phyloP scores from a whole-genome alignment of 2,888 invertebrate species.

The Eupithecia abbreviata region DNA sequence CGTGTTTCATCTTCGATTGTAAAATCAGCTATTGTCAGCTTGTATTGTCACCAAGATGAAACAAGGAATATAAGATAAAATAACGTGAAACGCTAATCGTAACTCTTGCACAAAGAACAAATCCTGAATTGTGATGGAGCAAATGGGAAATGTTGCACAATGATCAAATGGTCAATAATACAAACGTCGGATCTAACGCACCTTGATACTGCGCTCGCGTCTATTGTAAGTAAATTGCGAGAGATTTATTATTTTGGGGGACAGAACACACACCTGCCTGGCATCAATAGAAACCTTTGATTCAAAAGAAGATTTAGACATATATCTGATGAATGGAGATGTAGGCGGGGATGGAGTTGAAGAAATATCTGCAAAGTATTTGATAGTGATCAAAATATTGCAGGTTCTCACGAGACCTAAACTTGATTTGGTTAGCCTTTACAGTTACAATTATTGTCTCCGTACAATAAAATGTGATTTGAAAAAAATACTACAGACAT shows the following conservation, averaged over 20 bases:
- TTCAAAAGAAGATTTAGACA: constrained; percentile 26
- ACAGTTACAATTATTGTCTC: background rate
- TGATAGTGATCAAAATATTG: background rate
- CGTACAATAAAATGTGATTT: background rate
- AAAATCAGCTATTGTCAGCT: no score
- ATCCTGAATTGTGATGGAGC: background rate
- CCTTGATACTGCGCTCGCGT: constrained; percentile 56
- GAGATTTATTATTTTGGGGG: constrained; percentile 54
- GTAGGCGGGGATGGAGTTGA: constrained; percentile 21
- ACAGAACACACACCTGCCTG: constrained; percentile 56
- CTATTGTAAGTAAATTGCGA: constrained; percentile 60
- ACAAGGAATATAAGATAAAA: background rate
- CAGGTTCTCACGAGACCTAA: background rate
- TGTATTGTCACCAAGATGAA: background rate
- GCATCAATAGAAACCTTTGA: constrained; percentile 22
- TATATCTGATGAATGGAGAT: constrained; percentile 25
- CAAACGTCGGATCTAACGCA: constrained; percentile 46
- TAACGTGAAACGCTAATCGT: background rate
- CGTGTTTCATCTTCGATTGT: no score
- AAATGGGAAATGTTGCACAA: constrained; percentile 54
- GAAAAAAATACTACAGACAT: background rate
- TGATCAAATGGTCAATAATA: constrained; percentile 49
- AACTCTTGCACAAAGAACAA: constrained; percentile 20
- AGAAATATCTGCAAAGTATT: constrained; percentile 6
- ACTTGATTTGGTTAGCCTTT: background rate